phyloP scores from a whole-genome alignment of 92 coral and sea anemone genomes.

The Anthopleura xanthogrammica region DNA sequence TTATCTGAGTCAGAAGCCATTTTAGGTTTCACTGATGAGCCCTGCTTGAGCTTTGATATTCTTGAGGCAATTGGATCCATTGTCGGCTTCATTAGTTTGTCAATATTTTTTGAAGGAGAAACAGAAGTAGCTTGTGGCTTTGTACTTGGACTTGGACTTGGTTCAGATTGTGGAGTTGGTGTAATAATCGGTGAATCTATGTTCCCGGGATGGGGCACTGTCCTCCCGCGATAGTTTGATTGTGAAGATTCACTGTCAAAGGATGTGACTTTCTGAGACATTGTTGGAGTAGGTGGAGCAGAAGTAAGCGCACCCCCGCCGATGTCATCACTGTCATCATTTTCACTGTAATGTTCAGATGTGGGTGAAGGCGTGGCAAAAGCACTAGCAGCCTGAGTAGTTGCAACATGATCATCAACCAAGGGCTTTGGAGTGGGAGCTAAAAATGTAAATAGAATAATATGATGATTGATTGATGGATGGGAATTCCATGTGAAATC shows the following conservation, averaged over 20 bases:
- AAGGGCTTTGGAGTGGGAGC: neutral
- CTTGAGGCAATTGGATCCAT: neutral
- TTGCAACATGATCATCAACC: constrained; percentile 4
- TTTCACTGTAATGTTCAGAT: neutral
- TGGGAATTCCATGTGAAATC: too few species aligned
- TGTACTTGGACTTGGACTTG: neutral
- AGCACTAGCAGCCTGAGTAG: constrained; percentile 6
- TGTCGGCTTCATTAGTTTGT: neutral
- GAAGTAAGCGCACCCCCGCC: constrained; percentile 13
- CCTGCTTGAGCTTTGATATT: neutral
- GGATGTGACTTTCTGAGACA: neutral
- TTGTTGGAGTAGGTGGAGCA: constrained; percentile 17
- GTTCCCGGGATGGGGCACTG: neutral
- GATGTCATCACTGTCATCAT: constrained; percentile 14
- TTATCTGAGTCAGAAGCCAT: neutral
- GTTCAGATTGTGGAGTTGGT: neutral
- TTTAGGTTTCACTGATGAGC: neutral
- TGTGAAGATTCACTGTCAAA: neutral
- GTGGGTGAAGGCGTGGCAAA: constrained; percentile 26
- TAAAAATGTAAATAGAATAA: neutral
- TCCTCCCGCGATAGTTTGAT: neutral
- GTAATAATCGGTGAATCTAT: neutral
- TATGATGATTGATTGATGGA: neutral
- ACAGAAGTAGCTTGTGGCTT: neutral
- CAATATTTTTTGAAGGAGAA: neutral